phyloP scores from a whole-genome alignment of 2,888 invertebrate genomes.

The Drosophila macrospina region DNA sequence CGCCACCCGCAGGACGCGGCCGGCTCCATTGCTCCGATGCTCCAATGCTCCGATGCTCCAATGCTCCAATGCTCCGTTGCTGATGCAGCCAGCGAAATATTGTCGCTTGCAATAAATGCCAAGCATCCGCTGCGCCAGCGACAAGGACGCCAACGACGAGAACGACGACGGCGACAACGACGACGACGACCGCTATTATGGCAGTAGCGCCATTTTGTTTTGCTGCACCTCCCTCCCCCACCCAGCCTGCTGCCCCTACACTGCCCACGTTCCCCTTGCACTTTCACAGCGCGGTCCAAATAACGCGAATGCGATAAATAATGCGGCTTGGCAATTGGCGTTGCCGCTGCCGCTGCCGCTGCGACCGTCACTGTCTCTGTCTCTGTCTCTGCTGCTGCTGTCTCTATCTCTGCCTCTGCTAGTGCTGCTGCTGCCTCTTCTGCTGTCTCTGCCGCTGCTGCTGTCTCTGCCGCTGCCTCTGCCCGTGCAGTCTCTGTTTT shows the following conservation, averaged over 20 bases:
- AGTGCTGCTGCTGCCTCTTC: background rate
- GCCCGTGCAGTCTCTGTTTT: constrained; percentile 45
- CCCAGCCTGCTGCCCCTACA: background rate
- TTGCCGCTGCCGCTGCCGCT: constrained; percentile 23
- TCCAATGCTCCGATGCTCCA: background rate
- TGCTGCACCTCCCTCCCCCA: constrained; percentile 20
- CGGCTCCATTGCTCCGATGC: constrained; percentile 18
- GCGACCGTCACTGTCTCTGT: background rate
- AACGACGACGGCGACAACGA: constrained; percentile 44
- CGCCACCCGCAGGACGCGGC: constrained; percentile 37
- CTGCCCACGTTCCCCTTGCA: background rate
- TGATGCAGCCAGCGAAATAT: constrained; percentile 70
- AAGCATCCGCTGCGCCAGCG: constrained; percentile 75
- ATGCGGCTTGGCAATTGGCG: constrained; percentile 75
- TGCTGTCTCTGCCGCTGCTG: constrained; percentile 18
- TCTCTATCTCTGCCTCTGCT: background rate
- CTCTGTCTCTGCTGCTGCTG: constrained; percentile 14
- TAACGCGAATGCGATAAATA: constrained; percentile 74
- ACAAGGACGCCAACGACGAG: constrained; percentile 50
- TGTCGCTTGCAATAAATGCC: constrained; percentile 81
- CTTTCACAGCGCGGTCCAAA: constrained; percentile 36
- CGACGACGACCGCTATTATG: constrained; percentile 69
- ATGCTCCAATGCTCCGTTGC: constrained; percentile 13
- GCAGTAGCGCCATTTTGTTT: constrained; percentile 74
- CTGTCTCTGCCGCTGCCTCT: background rate